These are phyloP conservation scores for Centropyge bicolor DNA, from an alignment of 2,797 vertebrate genomes.

Conservation along the genomic window DNA sequence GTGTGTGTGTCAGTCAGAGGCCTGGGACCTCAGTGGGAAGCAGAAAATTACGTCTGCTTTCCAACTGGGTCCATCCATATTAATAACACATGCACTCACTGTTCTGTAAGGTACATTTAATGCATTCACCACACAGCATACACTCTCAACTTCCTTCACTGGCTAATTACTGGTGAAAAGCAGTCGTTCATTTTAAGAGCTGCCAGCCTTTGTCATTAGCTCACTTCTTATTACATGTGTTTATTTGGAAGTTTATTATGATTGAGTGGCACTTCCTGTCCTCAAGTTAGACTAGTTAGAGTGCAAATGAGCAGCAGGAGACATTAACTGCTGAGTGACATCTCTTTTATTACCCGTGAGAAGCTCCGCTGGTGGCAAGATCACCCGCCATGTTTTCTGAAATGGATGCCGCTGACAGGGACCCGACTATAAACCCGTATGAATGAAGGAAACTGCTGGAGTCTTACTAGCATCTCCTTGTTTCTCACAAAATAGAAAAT, in stretches of 20 bases:
- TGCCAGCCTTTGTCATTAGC: conserved; percentile 32
- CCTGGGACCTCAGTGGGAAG: conserved; percentile 15
- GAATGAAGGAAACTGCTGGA: conserved; percentile 22
- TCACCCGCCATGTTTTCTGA: conserved; percentile 44
- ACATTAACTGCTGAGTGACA: conserved; percentile 54
- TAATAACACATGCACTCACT: conserved; percentile 52
- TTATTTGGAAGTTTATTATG: conserved; percentile 54
- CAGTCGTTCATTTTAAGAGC: conserved; percentile 40
- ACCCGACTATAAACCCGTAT: conserved; percentile 18
- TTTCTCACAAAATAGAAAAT: conserved; percentile 11
- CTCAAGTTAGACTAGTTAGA: conserved; percentile 41
- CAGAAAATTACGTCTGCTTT: conserved; percentile 22
- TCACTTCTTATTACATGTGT: conserved; percentile 47
- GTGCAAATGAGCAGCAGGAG: conserved; percentile 62
- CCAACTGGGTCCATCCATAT: conserved; percentile 15
- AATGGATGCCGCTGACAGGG: conserved; percentile 51
- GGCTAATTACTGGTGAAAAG: conserved; percentile 56
- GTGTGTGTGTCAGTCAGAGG: conserved; percentile 32
- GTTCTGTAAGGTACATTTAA: conserved; percentile 43
- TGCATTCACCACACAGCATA: conserved; percentile 21
- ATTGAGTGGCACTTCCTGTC: conserved; percentile 49
- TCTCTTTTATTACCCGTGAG: conserved; percentile 52
- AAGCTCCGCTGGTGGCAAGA: conserved; percentile 38
- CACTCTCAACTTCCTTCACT: conserved; percentile 19
- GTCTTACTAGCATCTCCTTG: not conserved